Percentiles rank a stretch among this genome's conserved stretches.
These are phyloP conservation scores for Chitala chitala DNA, from an alignment of 2,113 vertebrate genomes.

Conservation along the genomic window DNA sequence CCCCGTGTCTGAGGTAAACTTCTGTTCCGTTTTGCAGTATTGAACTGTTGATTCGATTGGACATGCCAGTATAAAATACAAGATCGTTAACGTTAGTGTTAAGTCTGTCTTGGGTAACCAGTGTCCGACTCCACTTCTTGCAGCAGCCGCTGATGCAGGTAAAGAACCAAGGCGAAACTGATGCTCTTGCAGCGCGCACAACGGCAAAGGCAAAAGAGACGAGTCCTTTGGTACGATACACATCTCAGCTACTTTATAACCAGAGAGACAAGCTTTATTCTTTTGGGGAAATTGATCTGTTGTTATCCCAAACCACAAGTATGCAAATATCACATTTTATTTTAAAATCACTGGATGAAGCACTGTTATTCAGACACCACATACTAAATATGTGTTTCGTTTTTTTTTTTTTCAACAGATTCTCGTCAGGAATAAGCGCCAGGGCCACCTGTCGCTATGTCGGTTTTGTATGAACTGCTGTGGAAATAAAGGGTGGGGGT, in stretches of 20 bases:
- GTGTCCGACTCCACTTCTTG: conserved; percentile 7
- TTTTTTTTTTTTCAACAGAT: conserved; percentile 38
- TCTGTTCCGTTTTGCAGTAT: not conserved
- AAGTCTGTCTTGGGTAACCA: too few relatives aligned
- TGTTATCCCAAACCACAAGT: too few relatives aligned
- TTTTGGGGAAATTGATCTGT: not conserved
- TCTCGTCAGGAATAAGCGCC: conserved; percentile 52
- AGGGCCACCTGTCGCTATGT: conserved; percentile 66
- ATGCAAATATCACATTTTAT: too few relatives aligned
- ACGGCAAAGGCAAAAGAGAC: conserved; percentile 26
- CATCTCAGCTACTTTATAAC: conserved; percentile 43
- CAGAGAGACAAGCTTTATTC: conserved; percentile 32
- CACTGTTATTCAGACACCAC: not conserved
- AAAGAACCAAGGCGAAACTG: conserved; percentile 44
- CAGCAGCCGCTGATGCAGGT: conserved; percentile 49
- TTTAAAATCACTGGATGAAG: too few relatives aligned
- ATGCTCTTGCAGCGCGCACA: conserved; percentile 40
- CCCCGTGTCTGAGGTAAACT: conserved; percentile 55
- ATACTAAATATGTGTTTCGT: not conserved
- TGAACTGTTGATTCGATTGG: too few relatives aligned
- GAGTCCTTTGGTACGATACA: conserved; percentile 53
- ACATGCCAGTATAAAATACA: too few relatives aligned
- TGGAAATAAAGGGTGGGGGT: conserved; percentile 50
- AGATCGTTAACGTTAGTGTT: too few relatives aligned
- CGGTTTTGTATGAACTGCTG: conserved; percentile 71